Evolutionary conservation across 2,888 invertebrate genomes (phyloP).

Genomic region (Hybos culiciformis): DNA sequence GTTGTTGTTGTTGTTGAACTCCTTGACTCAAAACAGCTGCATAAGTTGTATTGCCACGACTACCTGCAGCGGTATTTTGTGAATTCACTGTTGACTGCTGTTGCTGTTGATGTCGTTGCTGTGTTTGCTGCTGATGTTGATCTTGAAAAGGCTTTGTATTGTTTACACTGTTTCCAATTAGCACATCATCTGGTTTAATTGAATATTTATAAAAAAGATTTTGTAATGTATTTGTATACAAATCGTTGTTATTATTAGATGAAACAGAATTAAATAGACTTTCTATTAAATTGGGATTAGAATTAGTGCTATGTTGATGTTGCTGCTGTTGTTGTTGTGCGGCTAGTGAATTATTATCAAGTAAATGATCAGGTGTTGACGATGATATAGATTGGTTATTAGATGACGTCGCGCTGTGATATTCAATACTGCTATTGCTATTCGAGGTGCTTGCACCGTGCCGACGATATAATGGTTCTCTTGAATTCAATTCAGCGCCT

Average conservation of each 20-base stretch:
- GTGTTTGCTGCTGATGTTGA: slow-evolving; percentile 12
- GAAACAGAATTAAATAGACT: slow-evolving; percentile 10
- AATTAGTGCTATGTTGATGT: no score
- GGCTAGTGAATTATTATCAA: slow-evolving; percentile 15
- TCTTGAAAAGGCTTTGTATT: slow-evolving; percentile 8
- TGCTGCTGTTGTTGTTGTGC: slow-evolving; percentile 17
- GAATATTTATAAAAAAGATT: slow-evolving; percentile 13
- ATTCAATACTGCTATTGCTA: slow-evolving; percentile 7
- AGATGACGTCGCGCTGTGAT: slow-evolving; percentile 17
- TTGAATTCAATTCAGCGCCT: slow-evolving; percentile 13
- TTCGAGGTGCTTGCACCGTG: slow-evolving; percentile 33
- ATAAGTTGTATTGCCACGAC: slow-evolving; percentile 29
- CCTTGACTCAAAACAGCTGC: slow-evolving; percentile 36
- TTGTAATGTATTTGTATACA: no score
- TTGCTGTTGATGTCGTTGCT: slow-evolving; percentile 16
- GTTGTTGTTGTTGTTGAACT: slow-evolving; percentile 11
- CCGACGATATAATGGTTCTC: slow-evolving; percentile 37
- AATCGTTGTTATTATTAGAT: slow-evolving; percentile 10
- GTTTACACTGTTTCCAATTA: slow-evolving; percentile 9
- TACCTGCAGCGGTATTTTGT: slow-evolving; percentile 1
- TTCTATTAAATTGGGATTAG: slow-evolving; percentile 8
- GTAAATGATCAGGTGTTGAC: slow-evolving; percentile 22
- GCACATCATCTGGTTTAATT: slow-evolving; percentile 9
- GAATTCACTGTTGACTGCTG: slow-evolving; percentile 11
- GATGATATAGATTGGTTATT: slow-evolving; percentile 21